These are phyloP conservation scores for Heliconius cydno DNA, from an alignment of 2,888 invertebrate genomes.

Conservation along the genomic window DNA sequence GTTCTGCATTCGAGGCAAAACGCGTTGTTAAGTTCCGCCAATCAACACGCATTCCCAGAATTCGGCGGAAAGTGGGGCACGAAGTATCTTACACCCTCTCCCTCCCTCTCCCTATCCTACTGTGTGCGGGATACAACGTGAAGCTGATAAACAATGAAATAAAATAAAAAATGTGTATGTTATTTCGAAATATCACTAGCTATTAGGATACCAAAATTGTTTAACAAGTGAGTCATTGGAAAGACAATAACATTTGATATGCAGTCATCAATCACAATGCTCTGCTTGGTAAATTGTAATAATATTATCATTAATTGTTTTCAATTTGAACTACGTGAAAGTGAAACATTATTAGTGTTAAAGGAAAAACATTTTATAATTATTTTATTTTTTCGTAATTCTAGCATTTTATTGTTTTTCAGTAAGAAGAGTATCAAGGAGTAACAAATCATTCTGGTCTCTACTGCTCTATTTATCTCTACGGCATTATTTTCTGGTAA, in stretches of 20 bases:
- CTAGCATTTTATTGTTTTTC: neutral
- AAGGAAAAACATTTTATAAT: neutral
- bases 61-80: neutral
- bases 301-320: constrained; percentile 19
- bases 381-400: neutral
- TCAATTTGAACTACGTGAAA: neutral
- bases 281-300: neutral
- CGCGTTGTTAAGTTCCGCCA: too few relatives aligned
- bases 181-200: neutral
- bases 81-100: too few relatives aligned
- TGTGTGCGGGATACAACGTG: too few relatives aligned
- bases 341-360: neutral
- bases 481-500: too few relatives aligned
- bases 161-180: too few relatives aligned
- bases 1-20: too few relatives aligned
- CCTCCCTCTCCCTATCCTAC: too few relatives aligned
- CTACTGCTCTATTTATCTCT: too few relatives aligned
- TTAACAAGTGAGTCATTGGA: constrained; percentile 9
- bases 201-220: neutral
- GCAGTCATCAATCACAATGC: neutral
- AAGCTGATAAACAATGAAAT: too few relatives aligned
- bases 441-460: too few relatives aligned
- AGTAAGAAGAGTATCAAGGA: too few relatives aligned
- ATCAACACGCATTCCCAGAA: too few relatives aligned
- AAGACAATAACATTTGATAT: constrained; percentile 20